A percentile compares a stretch with the other conserved stretches of the same genome.
Conservation (phyloP, 2,797 vertebrate species). For the Mastacembelus armatus region DNA sequence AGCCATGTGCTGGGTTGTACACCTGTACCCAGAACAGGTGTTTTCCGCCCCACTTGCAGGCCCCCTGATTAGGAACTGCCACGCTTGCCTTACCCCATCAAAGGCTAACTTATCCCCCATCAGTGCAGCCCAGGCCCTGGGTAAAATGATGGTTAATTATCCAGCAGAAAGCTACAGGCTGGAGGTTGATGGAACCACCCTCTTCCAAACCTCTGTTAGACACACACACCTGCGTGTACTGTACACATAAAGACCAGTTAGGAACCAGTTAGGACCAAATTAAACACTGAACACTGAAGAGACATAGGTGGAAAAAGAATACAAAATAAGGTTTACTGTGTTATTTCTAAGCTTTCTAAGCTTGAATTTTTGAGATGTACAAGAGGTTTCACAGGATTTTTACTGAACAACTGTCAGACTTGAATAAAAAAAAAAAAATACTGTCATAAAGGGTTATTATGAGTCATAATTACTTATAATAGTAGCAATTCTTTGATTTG, state of each 20-base stretch:
- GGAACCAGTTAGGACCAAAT: slow-evolving; percentile 28
- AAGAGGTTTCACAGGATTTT: neutral
- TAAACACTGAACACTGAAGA: slow-evolving; percentile 1
- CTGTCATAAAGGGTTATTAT: slow-evolving; percentile 1
- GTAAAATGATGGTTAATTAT: slow-evolving; percentile 77
- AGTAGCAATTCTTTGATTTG: slow-evolving; percentile 26
- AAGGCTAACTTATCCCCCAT: slow-evolving; percentile 75
- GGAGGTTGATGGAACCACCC: slow-evolving; percentile 37
- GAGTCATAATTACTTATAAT: slow-evolving; percentile 18
- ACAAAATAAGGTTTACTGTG: neutral
- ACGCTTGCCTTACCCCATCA: slow-evolving; percentile 77
- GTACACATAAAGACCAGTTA: neutral
- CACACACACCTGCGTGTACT: slow-evolving; percentile 22
- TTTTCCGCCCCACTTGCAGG: slow-evolving; percentile 78
- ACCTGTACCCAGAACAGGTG: slow-evolving; percentile 82
- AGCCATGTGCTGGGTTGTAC: slow-evolving; percentile 67
- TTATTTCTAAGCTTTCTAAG: slow-evolving; percentile 11
- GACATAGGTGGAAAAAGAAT: neutral
- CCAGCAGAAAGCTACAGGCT: slow-evolving; percentile 67
- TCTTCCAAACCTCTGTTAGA: slow-evolving; percentile 24
- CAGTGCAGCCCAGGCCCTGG: slow-evolving; percentile 60
- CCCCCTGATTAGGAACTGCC: slow-evolving; percentile 76
- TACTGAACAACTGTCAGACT: neutral
- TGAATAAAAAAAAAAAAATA: slow-evolving; percentile 3
- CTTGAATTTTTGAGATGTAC: neutral